Evolutionary conservation across 1,140 invertebrate species (phyloP).

Genomic region (Condylostylus longicornis): DNA sequence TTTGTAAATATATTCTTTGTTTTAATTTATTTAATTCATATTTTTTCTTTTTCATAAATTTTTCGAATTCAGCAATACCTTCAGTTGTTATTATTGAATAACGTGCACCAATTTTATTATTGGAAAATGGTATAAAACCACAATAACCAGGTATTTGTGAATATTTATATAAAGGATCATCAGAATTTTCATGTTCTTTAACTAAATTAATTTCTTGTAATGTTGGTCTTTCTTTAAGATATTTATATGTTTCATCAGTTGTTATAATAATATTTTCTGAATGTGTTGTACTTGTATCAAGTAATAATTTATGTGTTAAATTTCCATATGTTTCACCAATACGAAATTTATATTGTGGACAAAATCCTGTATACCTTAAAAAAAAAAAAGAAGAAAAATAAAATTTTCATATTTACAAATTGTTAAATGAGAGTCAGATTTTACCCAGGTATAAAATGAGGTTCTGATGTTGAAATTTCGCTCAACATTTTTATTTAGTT

Average conservation of each 20-base stretch:
- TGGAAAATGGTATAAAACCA: constrained; percentile 48
- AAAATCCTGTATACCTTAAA: constrained; percentile 53
- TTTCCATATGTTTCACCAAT: constrained; percentile 54
- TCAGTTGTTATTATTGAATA: constrained; percentile 49
- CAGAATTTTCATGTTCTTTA: constrained; percentile 40
- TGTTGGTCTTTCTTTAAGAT: constrained; percentile 42
- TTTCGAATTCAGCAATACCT: constrained; percentile 50
- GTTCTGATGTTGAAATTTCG: constrained; percentile 34
- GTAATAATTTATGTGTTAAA: constrained; percentile 49
- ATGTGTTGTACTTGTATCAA: constrained; percentile 53
- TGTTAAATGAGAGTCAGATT: background rate
- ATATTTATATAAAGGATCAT: constrained; percentile 48
- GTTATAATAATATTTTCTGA: constrained; percentile 50
- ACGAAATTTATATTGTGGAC: constrained; percentile 51
- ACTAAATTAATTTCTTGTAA: constrained; percentile 45
- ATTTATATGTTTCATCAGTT: constrained; percentile 41
- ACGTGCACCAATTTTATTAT: constrained; percentile 44
- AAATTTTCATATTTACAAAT: background rate
- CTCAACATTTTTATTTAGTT: no score
- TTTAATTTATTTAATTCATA: constrained; percentile 37
- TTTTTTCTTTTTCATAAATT: constrained; percentile 38
- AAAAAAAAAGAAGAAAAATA: background rate
- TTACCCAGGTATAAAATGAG: constrained; percentile 44
- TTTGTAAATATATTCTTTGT: constrained; percentile 39
- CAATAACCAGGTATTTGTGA: constrained; percentile 53